Base-by-base conservation (phyloP, 1,140 invertebrate genomes). In the Leptinotarsa defecta region DNA sequence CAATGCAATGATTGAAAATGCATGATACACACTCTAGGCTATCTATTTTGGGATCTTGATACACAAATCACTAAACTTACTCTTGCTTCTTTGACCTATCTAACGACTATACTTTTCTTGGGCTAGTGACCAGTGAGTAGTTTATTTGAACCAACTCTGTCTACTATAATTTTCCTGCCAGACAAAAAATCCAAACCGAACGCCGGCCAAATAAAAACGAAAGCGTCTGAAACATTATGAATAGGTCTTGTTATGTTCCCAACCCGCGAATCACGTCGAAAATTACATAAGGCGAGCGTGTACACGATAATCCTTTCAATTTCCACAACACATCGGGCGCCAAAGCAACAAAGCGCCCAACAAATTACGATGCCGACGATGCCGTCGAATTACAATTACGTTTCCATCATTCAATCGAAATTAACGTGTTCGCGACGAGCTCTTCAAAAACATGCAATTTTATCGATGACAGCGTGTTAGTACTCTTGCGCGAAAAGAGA, bases 371-470 rank as follows among this genome's bases (percentile, higher is more conserved):
- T 43, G 34, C 34, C 34, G 34, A 43, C 34, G 34, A 43, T 57
- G 15, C 52, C 52, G 17, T 57, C n/a, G 52, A 57, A 19, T 57
- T n/a, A 57, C 52, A 57, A 57, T 57, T 57, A 57, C 52, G 15
- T 19, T 57, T 57, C 52, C 52, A 57, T 57, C 6, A 43, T 43
- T 43, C 34, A 17, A 57, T 57, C 52, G 52, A 57, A 57, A 57
- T 57, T 57, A 57, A 8, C 52, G 52, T 57, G 52, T 57, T 19
- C 2, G 52, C 15, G n/a, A 57, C 52, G 52, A 57, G 2, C 17
- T 57, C 52, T 57, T 57, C 15, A 57, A 65, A 65, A 65, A 65
- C 63, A 13, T 65, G 63, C 63, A 65, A 65, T 65, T 65, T 65
- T 19, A 65, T 65, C 63, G 63, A 65, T 11, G 63, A 6, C 17